Conservation (phyloP, 2,797 vertebrate genomes). For the Garrulus glandarius region DNA sequence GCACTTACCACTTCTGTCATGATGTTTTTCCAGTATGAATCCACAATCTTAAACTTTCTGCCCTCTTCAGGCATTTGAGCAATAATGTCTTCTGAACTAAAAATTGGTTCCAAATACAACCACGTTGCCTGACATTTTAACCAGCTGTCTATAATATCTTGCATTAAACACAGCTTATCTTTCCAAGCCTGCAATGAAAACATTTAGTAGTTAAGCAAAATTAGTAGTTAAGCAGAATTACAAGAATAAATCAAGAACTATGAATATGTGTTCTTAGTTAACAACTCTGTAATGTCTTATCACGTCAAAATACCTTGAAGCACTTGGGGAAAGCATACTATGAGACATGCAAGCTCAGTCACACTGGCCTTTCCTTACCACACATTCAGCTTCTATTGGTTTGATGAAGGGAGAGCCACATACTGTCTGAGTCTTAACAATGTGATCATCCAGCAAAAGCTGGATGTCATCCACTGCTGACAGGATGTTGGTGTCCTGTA, state of each 20-base stretch:
- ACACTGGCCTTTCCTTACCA: conserved; percentile 75
- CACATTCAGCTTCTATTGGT: conserved; percentile 86
- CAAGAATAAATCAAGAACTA: not conserved
- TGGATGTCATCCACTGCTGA: conserved; percentile 90
- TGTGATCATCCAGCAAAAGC: conserved; percentile 87
- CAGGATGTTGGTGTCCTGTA: conserved; percentile 84
- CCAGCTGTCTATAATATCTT: conserved; percentile 88
- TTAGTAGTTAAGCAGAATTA: not conserved
- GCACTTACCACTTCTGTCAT: conserved; percentile 83
- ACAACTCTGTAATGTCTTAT: not conserved
- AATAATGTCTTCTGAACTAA: conserved; percentile 92
- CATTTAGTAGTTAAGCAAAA: not conserved
- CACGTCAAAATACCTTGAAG: not conserved
- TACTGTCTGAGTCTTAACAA: conserved; percentile 92
- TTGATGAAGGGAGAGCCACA: conserved; percentile 89
- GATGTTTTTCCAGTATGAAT: conserved; percentile 86
- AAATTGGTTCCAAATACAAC: conserved; percentile 94
- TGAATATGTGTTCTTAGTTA: not conserved
- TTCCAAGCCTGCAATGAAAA: conserved; percentile 84
- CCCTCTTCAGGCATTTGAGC: conserved; percentile 95
- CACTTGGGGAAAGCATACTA: not conserved
- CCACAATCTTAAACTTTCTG: conserved; percentile 84
- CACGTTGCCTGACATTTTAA: conserved; percentile 88
- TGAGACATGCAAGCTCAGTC: not conserved
- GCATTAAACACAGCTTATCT: conserved; percentile 85